Evolutionary conservation across 2,113 vertebrate genomes (phyloP).

Genomic region (Otocyon megalotis): DNA sequence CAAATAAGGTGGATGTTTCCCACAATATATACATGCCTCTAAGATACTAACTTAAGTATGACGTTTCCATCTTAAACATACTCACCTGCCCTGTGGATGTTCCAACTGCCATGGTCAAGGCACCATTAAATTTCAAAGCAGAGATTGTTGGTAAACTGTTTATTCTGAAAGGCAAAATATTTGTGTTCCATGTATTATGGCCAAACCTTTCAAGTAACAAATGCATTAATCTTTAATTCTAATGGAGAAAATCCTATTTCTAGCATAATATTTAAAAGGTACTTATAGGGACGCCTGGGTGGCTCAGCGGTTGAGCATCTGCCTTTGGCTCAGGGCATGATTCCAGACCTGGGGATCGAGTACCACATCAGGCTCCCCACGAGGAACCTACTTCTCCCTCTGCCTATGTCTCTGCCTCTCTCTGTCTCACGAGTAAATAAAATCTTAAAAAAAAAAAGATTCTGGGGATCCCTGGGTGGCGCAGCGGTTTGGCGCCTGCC

Average conservation of each 20-base stretch:
- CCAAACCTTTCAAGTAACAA: not conserved
- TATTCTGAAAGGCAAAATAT: constrained; percentile 89
- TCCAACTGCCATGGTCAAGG: constrained; percentile 95
- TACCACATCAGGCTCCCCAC: not conserved
- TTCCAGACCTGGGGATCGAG: not conserved
- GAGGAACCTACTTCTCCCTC: not conserved
- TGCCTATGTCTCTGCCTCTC: not conserved
- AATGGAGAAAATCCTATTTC: not conserved
- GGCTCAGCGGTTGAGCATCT: not conserved
- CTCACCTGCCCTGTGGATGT: constrained; percentile 97
- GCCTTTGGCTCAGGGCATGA: not conserved
- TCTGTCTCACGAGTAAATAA: not conserved
- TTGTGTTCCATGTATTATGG: not conserved
- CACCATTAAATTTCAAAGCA: constrained; percentile 94
- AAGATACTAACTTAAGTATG: not conserved
- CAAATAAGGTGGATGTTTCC: not conserved
- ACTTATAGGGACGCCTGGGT: not conserved
- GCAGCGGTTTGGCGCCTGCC: too few species aligned
- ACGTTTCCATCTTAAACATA: not conserved
- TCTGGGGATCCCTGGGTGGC: too few species aligned
- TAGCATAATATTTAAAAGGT: not conserved
- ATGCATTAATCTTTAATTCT: not conserved
- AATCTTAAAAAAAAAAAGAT: too few species aligned
- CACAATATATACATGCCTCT: rapidly evolving
- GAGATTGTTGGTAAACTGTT: constrained; percentile 93